Percentiles rank a stretch among this genome's conserved stretches.
These are phyloP conservation scores for Drosophila paramelanica DNA, from an alignment of 2,888 invertebrate species.

Conservation along the genomic window DNA sequence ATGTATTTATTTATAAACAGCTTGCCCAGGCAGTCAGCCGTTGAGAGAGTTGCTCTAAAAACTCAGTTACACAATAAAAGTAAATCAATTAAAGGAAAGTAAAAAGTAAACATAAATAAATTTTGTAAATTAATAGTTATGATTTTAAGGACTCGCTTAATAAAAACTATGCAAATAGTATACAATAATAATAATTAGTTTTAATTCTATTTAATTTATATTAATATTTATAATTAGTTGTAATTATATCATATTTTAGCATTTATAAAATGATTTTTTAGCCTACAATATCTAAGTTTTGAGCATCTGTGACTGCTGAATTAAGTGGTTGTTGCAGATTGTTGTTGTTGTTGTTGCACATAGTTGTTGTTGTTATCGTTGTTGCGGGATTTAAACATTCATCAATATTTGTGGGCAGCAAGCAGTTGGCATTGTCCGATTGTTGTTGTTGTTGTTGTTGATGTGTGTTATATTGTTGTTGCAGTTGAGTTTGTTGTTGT, in stretches of 20 bases:
- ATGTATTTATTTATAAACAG: slow-evolving; percentile 19
- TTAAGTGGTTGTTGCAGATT: slow-evolving; percentile 59
- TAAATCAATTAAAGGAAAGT: slow-evolving; percentile 11
- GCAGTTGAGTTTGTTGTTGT: slow-evolving; percentile 82
- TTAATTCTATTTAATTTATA: slow-evolving; percentile 21
- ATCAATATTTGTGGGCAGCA: slow-evolving; percentile 44
- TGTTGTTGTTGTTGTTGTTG: slow-evolving; percentile 60
- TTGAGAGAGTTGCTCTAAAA: not conserved
- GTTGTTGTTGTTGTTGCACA: slow-evolving; percentile 49
- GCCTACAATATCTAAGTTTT: slow-evolving; percentile 85
- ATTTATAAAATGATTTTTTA: slow-evolving; percentile 68
- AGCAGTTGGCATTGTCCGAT: slow-evolving; percentile 58
- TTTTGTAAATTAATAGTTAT: slow-evolving; percentile 25
- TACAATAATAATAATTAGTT: slow-evolving; percentile 33
- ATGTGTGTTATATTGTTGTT: slow-evolving; percentile 78
- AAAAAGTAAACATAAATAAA: slow-evolving; percentile 28
- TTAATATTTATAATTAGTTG: slow-evolving; percentile 32
- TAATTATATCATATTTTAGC: slow-evolving; percentile 49
- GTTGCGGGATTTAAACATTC: slow-evolving; percentile 36
- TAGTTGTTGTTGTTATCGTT: slow-evolving; percentile 19
- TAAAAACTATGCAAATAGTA: slow-evolving; percentile 33
- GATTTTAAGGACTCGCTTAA: slow-evolving; percentile 31
- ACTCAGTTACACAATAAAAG: slow-evolving; percentile 10
- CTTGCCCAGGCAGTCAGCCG: not conserved
- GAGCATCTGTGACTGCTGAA: slow-evolving; percentile 85